Evolutionary conservation across 1,140 invertebrate genomes (phyloP).

Genomic region (Drosophila equinoxialis): DNA sequence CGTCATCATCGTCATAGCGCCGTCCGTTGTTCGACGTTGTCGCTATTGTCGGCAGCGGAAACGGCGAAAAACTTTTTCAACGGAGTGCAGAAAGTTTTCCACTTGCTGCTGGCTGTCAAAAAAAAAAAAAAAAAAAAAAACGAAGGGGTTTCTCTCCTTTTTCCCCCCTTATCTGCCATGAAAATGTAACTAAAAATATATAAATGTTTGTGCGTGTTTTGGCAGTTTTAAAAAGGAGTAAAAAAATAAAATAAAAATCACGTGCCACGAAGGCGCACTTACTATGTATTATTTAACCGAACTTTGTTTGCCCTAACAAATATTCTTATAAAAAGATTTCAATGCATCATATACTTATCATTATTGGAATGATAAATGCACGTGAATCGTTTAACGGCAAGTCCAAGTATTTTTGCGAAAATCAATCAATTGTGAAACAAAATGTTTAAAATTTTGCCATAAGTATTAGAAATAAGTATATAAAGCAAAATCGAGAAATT

Average conservation of each 20-base stretch:
- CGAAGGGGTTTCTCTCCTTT: not conserved
- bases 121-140: conserved; percentile 11
- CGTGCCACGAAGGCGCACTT: conserved; percentile 2
- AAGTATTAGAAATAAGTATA: too few relatives aligned
- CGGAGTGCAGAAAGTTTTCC: conserved; percentile 61
- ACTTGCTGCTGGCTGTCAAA: conserved; percentile 39
- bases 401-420: too few relatives aligned
- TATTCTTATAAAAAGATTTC: too few relatives aligned
- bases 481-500: too few relatives aligned
- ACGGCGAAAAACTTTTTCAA: conserved; percentile 71
- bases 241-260: not conserved
- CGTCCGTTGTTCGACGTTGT: conserved; percentile 28
- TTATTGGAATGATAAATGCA: too few relatives aligned
- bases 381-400: too few relatives aligned
- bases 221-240: conserved; percentile 11
- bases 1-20: conserved; percentile 24
- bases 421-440: too few relatives aligned
- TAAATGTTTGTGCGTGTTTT: conserved; percentile 54
- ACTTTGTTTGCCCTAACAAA: not conserved
- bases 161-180: conserved; percentile 34
- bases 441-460: too few relatives aligned
- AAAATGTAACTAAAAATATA: conserved; percentile 59
- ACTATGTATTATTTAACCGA: not conserved
- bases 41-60: conserved; percentile 44
- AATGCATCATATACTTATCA: not conserved